These are phyloP conservation scores for Grallaria varia DNA, from an alignment of 2,113 vertebrate genomes.

Conservation along the genomic window DNA sequence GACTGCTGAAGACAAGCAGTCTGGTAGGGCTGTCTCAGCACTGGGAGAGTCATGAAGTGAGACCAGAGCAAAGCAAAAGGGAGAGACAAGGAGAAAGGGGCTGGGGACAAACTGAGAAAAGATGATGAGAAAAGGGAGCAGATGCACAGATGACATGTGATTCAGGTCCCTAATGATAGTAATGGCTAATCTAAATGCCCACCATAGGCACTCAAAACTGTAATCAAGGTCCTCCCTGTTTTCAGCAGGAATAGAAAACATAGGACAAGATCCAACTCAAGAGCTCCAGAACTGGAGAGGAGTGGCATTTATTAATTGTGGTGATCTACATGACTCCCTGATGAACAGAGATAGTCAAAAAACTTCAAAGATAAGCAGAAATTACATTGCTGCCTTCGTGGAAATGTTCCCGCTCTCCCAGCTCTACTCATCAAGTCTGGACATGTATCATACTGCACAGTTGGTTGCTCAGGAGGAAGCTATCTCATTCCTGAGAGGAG, in stretches of 20 bases:
- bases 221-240: neutral
- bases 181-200: neutral
- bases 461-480: neutral
- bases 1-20: slow-evolving; percentile 18
- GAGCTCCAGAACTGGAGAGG: neutral
- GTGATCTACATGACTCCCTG: neutral
- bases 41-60: neutral
- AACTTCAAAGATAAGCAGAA: neutral
- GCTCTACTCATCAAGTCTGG: neutral
- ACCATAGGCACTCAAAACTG: neutral
- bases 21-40: neutral
- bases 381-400: neutral
- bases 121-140: neutral
- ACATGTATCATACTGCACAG: neutral
- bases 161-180: neutral
- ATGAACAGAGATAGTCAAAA: neutral
- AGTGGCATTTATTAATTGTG: neutral
- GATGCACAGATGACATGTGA: neutral
- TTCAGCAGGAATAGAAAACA: neutral
- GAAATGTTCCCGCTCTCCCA: neutral
- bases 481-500: neutral
- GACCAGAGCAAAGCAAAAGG: neutral
- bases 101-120: neutral
- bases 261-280: neutral
- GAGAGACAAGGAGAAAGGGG: neutral